Conservation (phyloP, 2,113 vertebrate genomes). For the Thalassarche chlororhynchos region DNA sequence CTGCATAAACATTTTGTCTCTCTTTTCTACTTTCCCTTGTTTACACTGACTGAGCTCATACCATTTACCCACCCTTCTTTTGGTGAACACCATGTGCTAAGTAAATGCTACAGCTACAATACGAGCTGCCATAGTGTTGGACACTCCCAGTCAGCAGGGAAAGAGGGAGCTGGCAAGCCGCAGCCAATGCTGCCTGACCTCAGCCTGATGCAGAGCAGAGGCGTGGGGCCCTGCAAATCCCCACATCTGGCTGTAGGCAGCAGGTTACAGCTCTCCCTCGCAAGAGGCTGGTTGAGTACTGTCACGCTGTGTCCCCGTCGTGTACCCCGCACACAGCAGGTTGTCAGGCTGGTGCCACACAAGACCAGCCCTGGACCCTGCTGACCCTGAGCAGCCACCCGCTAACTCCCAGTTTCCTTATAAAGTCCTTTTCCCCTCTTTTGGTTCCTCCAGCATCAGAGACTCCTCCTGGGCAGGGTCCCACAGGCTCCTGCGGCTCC, state of each 20-base stretch:
- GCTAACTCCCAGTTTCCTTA: background rate
- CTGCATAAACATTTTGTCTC: background rate
- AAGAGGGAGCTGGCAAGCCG: background rate
- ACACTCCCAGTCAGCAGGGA: background rate
- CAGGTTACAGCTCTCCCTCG: background rate
- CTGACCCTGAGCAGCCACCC: background rate
- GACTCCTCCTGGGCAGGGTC: background rate
- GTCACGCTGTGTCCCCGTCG: fast-evolving
- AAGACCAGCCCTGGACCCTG: background rate
- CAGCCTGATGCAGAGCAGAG: background rate
- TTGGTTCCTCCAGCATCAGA: background rate
- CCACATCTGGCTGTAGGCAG: background rate
- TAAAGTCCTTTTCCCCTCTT: background rate
- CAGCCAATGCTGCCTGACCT: background rate
- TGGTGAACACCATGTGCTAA: background rate
- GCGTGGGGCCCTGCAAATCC: fast-evolving
- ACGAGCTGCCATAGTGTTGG: fast-evolving
- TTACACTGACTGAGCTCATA: background rate
- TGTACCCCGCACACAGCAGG: fast-evolving
- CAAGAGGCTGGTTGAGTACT: background rate
- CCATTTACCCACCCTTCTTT: background rate
- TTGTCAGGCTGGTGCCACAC: background rate
- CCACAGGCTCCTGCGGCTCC: background rate
- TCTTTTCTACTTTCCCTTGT: background rate
- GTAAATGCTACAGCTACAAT: background rate